These are phyloP conservation scores for Xiphophorus birchmanni DNA, from an alignment of 2,797 vertebrate genomes.

Conservation along the genomic window DNA sequence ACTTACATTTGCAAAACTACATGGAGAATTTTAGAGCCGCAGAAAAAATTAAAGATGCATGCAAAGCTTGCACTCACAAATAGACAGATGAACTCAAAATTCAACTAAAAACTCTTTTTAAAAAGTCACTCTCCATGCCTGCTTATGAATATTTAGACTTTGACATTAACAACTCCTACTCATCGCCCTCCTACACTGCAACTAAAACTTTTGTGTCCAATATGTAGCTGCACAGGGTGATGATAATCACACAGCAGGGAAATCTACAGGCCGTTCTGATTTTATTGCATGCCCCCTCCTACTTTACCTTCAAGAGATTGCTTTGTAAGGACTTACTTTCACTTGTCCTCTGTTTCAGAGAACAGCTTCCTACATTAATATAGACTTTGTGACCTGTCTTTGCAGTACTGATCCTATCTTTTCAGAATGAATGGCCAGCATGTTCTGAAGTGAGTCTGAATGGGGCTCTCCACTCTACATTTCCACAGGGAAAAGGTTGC, in stretches of 20 bases:
- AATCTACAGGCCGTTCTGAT: slow-evolving; percentile 53
- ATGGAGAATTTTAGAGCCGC: background rate
- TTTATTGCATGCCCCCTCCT: slow-evolving; percentile 43
- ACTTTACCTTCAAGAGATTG: slow-evolving; percentile 37
- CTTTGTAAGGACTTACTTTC: slow-evolving; percentile 43
- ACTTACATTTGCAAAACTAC: background rate
- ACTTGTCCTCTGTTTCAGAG: slow-evolving; percentile 49
- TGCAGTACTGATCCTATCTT: slow-evolving; percentile 61
- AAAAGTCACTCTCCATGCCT: slow-evolving; percentile 31
- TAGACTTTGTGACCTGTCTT: slow-evolving; percentile 37
- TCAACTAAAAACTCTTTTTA: slow-evolving; percentile 1
- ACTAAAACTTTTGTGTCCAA: slow-evolving; percentile 52
- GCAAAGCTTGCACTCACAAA: background rate
- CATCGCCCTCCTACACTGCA: slow-evolving; percentile 44
- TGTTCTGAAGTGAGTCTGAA: slow-evolving; percentile 51
- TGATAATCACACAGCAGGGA: slow-evolving; percentile 64
- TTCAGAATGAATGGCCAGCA: slow-evolving; percentile 64
- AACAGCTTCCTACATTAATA: slow-evolving; percentile 36
- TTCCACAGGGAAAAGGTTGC: slow-evolving; percentile 49
- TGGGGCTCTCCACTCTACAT: slow-evolving; percentile 44
- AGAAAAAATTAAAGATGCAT: background rate
- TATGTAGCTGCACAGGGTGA: slow-evolving; percentile 54
- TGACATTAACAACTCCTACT: slow-evolving; percentile 69
- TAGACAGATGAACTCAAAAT: background rate
- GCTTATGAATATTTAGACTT: slow-evolving; percentile 57